Base-by-base conservation (phyloP, 2,888 invertebrate genomes). In the Schrankia costaestrigalis region DNA sequence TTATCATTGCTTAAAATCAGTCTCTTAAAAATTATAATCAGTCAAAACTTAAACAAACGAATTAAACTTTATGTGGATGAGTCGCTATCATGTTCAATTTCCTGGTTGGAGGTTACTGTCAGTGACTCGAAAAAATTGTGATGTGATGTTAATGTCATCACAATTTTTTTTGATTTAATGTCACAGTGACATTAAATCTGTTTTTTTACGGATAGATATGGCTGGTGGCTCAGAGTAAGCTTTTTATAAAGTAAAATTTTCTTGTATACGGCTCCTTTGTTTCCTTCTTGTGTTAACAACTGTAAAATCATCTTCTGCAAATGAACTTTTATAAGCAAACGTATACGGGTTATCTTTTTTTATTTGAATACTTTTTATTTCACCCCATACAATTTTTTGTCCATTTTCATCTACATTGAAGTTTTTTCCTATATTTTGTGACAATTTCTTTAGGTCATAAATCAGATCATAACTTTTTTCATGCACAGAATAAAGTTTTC, bases 71-170 rank as follows among this genome's bases (percentile, higher is more conserved):
- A 15, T 15, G 17, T 6, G 17, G 17, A 23, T 28, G 10, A 8
- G 14, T 28, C 27, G 14, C 27, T 28, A 28, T 19, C 11, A n/a
- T 9, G 6, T 28, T 28, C 27, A 28, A 19, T 18, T 19, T 28
- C 27, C 27, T 28, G 18, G 27, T 28, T 17, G 10, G 15, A 12
- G 10, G 26, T 11, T 9, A 14, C 18, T 26, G 14, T 28, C 21
- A 34, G 33, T 11, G 10, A 14, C 22, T 27, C 27, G 26, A 25
- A 33, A 26, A 33, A 26, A 18, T 26, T 33, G 21, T 33, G 26
- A 33, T 33, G 26, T 22, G 18, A 33, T 33, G n/a, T n/a, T n/a
- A n/a, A n/a, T n/a, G n/a, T n/a, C n/a, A n/a, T n/a, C n/a, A n/a
- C n/a, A n/a, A n/a, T n/a, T n/a, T n/a, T n/a, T n/a, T n/a, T n/a